phyloP scores from a whole-genome alignment of 2,888 invertebrate species.

The Marasmarcha lunaedactyla region DNA sequence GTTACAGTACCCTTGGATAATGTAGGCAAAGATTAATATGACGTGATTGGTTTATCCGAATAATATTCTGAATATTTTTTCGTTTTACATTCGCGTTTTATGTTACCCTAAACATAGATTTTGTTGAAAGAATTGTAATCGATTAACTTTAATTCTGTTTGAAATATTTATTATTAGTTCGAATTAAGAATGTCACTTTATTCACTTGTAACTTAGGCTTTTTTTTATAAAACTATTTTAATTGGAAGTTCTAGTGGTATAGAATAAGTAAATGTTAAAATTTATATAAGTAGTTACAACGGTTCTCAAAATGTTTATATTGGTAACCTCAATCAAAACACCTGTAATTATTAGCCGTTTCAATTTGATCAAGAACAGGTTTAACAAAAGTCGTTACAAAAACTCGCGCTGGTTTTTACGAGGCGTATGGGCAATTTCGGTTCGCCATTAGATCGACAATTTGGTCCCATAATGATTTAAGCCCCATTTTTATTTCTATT shows the following conservation, averaged over 20 bases:
- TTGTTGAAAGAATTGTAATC: no score
- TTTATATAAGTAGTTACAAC: no score
- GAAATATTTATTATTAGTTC: no score
- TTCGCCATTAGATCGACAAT: constrained; percentile 51
- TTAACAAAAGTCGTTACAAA: constrained; percentile 23
- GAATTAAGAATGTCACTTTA: no score
- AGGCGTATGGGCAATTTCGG: constrained; percentile 32
- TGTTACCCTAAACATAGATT: no score
- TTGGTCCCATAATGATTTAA: constrained; percentile 48
- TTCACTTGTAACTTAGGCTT: no score
- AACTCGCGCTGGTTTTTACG: constrained; percentile 32
- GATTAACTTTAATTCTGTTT: no score
- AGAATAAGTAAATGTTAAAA: no score
- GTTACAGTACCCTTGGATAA: constrained; percentile 49
- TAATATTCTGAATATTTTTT: constrained; percentile 6
- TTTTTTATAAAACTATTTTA: no score
- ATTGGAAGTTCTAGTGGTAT: no score
- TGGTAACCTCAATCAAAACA: background rate
- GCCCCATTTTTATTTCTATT: constrained; percentile 51
- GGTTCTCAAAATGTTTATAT: no score
- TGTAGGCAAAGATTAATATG: constrained; percentile 11
- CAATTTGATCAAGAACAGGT: constrained; percentile 8
- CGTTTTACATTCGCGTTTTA: no score
- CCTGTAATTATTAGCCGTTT: background rate
- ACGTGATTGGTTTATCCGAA: constrained; percentile 9